Conservation (phyloP, 2,888 invertebrate species). For the Catonia carolina region DNA sequence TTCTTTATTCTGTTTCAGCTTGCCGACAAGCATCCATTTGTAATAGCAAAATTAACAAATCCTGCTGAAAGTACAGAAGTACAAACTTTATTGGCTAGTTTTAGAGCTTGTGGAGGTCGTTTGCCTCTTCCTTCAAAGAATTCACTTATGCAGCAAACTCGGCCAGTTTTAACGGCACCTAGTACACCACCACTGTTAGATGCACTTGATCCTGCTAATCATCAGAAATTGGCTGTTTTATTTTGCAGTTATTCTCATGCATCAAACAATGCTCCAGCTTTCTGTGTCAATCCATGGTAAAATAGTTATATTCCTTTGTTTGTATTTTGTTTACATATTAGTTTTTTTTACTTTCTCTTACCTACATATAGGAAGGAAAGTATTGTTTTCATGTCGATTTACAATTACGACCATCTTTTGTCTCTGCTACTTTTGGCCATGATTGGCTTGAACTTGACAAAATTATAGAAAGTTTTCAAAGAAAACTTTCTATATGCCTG, state of each 20-base stretch:
- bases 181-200: slow-evolving; percentile 44
- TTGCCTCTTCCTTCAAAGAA: slow-evolving; percentile 36
- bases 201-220: slow-evolving; percentile 70
- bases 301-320: slow-evolving; percentile 32
- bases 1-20: slow-evolving; percentile 36
- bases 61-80: slow-evolving; percentile 57
- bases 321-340: background rate
- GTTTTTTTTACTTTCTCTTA: background rate
- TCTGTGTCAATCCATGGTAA: slow-evolving; percentile 85
- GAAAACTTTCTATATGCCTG: too few relatives aligned
- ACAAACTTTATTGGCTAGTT: slow-evolving; percentile 71
- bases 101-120: slow-evolving; percentile 76
- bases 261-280: slow-evolving; percentile 73
- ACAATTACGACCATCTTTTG: too few relatives aligned
- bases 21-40: slow-evolving; percentile 65
- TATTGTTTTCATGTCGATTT: background rate
- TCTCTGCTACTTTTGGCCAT: too few relatives aligned
- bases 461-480: too few relatives aligned
- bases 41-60: slow-evolving; percentile 60
- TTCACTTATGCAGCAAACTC: slow-evolving; percentile 28
- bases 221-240: slow-evolving; percentile 80
- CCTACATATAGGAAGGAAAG: too few relatives aligned
- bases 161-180: slow-evolving; percentile 27
- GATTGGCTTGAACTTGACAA: too few relatives aligned
- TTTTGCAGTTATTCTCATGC: slow-evolving; percentile 79